Conservation (phyloP, 2,797 vertebrate species). For the Phrynocephalus guinanensis region DNA sequence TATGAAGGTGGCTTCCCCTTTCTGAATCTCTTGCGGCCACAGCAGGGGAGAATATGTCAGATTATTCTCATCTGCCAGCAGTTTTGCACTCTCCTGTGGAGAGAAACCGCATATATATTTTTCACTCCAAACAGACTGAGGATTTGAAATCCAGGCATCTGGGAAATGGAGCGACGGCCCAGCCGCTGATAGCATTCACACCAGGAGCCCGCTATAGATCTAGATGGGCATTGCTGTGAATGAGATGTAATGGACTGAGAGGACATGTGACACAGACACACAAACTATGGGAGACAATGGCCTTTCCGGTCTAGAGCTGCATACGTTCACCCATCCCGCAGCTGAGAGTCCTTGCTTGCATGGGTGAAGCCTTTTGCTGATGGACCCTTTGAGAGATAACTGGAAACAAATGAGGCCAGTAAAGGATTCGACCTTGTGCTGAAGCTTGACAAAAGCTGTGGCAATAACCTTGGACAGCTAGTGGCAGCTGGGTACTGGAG, state of each 20-base stretch:
- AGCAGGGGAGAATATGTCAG: background rate
- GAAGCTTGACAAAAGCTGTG: background rate
- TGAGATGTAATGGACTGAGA: background rate
- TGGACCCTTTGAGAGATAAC: background rate
- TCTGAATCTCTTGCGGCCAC: slow-evolving; percentile 24
- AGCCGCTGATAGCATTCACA: background rate
- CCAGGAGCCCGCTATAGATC: background rate
- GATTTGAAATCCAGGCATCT: background rate
- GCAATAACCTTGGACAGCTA: background rate
- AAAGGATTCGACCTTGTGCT: background rate
- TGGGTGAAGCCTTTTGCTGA: background rate
- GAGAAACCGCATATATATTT: background rate
- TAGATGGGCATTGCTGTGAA: background rate
- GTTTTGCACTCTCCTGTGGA: background rate
- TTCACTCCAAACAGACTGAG: background rate
- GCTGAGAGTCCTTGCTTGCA: background rate
- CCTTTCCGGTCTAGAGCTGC: background rate
- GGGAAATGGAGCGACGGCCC: background rate
- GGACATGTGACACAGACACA: background rate
- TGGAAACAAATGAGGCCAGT: background rate
- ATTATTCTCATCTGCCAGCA: background rate
- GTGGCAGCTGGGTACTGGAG: too few relatives aligned
- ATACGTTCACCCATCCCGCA: too few relatives aligned
- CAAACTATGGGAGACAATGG: background rate
- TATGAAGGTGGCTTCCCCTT: slow-evolving; percentile 24